Base-by-base conservation (phyloP, 2,797 vertebrate species). In the Fratercula arctica region DNA sequence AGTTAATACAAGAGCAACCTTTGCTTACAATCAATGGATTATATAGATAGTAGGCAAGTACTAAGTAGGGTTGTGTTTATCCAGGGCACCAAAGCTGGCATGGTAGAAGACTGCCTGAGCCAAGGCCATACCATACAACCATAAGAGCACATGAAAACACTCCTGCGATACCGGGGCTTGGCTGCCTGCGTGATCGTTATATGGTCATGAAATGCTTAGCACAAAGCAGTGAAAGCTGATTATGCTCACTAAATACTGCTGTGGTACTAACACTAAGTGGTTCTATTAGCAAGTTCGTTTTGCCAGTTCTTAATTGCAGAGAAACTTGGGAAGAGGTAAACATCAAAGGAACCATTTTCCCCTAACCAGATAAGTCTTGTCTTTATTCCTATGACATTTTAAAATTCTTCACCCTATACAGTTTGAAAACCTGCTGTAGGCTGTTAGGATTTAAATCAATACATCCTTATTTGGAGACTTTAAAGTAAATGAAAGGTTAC, bases 221-320 rank as follows among this genome's bases (percentile, higher is more conserved):
- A 93, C 85, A 87, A 63, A 84, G 74, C 89, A 81, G 16, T 0
- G 46, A 33, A 4, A 73, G 59, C 46, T 76, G 63, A 63, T 90
- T 74, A 70, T 77, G 45, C 39, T 59, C 26, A 4, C 73, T 82
- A 82, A 95, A 69, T 59, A 43, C 45, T 67, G 43, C 87, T 89
- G 35, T 64, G 77, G 60, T 76, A 69, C 77, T 74, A 68, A 43
- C 35, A 14, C 54, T 67, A 84, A 85, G 51, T 61, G 57, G n/a
- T 84, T 85, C 64, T 41, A 67, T 77, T 75, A 89, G 64, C 81
- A 93, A 85, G 82, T 89, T 92, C 0, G 1, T 92, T 92, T 89
- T 80, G 45, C 85, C 56, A 63, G 94, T 87, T 90, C 90, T 82
- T 96, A 95, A 96, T 94, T 96, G 94, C 77, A 95, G 84, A 64